A percentile compares a stretch with the other conserved stretches of the same genome.
Evolutionary conservation across 2,797 vertebrate genomes (phyloP).

Genomic region (Harpagifer antarcticus): DNA sequence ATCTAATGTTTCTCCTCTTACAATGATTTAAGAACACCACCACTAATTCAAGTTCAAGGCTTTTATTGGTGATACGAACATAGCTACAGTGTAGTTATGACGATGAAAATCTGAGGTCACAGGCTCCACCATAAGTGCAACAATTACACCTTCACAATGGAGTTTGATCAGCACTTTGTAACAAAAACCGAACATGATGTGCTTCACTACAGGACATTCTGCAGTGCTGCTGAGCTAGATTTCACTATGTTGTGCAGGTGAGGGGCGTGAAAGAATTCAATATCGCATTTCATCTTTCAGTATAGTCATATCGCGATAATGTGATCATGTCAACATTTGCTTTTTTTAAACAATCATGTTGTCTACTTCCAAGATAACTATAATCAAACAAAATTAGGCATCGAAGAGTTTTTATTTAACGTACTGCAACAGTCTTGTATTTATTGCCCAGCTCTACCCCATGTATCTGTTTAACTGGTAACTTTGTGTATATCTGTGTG

Average conservation of each 20-base stretch:
- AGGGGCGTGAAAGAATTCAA: slow-evolving; percentile 3
- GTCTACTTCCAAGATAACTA: not conserved
- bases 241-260: slow-evolving; percentile 1
- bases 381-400: not conserved
- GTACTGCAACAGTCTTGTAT: not conserved
- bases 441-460: not conserved
- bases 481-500: not conserved
- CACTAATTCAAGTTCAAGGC: not conserved
- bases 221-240: not conserved
- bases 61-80: no score
- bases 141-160: not conserved
- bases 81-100: no score
- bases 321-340: not conserved
- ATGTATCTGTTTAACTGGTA: not conserved
- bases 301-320: slow-evolving; percentile 4
- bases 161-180: not conserved
- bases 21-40: not conserved
- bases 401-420: not conserved
- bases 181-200: not conserved
- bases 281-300: slow-evolving; percentile 11
- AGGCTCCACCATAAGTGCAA: no score
- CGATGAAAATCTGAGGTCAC: no score
- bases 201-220: not conserved
- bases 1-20: not conserved
- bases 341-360: not conserved